Evolutionary conservation across 2,797 vertebrate species (phyloP).

Genomic region (Pseudochromis fuscus): DNA sequence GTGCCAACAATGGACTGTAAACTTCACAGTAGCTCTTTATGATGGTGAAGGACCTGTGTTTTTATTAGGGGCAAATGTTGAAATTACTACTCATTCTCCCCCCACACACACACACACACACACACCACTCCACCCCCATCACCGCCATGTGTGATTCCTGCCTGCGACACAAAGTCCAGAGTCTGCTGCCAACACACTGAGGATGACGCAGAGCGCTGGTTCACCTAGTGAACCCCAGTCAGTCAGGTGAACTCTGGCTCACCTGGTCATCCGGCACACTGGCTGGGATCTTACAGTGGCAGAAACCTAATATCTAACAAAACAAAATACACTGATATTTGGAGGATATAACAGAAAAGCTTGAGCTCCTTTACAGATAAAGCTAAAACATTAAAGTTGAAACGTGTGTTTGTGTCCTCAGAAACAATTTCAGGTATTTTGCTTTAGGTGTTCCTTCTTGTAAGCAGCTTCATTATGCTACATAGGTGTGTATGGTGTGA

Average conservation of each 20-base stretch:
- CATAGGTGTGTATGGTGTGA: slow-evolving; percentile 47
- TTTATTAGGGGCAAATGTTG: slow-evolving; percentile 75
- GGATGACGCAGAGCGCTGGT: slow-evolving; percentile 58
- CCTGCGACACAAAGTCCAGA: slow-evolving; percentile 83
- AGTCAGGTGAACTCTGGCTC: slow-evolving; percentile 45
- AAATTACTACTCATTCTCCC: slow-evolving; percentile 55
- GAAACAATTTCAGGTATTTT: slow-evolving; percentile 42
- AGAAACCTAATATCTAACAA: not conserved
- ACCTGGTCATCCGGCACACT: slow-evolving; percentile 7
- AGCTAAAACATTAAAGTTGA: not conserved
- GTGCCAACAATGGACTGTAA: slow-evolving; percentile 66
- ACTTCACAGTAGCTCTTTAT: slow-evolving; percentile 72
- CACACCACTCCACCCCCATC: too few species aligned
- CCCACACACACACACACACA: too few species aligned
- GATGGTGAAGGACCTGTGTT: slow-evolving; percentile 51
- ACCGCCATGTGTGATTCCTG: slow-evolving; percentile 39
- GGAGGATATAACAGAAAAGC: not conserved
- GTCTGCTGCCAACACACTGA: slow-evolving; percentile 81
- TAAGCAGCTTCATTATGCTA: slow-evolving; percentile 43
- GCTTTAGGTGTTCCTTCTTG: slow-evolving; percentile 37
- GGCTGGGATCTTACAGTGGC: not conserved
- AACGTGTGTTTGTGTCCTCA: not conserved
- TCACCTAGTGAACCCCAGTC: slow-evolving; percentile 36
- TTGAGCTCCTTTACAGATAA: not conserved
- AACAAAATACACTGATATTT: not conserved